These are phyloP conservation scores for Nemotelus nigrinus DNA, from an alignment of 2,888 invertebrate species.

Conservation along the genomic window DNA sequence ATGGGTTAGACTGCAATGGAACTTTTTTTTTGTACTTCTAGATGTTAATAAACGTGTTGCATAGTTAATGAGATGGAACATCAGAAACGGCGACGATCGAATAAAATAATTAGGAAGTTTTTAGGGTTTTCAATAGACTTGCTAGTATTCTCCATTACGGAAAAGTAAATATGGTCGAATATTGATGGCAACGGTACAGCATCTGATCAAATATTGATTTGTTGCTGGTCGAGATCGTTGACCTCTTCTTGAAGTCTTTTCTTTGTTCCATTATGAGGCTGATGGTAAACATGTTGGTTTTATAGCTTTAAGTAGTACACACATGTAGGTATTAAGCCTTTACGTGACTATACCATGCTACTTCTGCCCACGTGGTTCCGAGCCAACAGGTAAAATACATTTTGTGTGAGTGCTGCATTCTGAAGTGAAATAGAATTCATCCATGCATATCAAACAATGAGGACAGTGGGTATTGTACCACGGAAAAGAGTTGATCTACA, in stretches of 20 bases:
- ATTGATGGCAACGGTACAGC: neutral
- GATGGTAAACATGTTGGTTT: neutral
- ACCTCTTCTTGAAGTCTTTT: constrained; percentile 14
- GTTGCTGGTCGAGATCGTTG: constrained; percentile 24
- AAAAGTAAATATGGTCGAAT: too few species aligned
- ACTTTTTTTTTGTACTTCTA: neutral
- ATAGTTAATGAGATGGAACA: constrained; percentile 22
- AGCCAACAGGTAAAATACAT: neutral
- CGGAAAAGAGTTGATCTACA: neutral
- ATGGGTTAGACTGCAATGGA: too few species aligned
- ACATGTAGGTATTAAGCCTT: neutral
- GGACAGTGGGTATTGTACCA: neutral
- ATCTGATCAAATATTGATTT: constrained; percentile 26
- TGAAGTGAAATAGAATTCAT: neutral
- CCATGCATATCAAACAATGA: neutral
- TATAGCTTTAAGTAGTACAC: constrained; percentile 3
- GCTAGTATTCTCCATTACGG: too few species aligned
- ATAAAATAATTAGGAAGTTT: too few species aligned
- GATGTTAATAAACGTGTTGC: neutral
- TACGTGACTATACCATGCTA: neutral
- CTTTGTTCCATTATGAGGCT: neutral
- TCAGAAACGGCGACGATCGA: too few species aligned
- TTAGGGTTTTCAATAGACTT: too few species aligned
- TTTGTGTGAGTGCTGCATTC: constrained; percentile 6
- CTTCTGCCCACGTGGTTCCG: neutral